phyloP scores from a whole-genome alignment of 1,140 invertebrate species.

The Saxidomus purpurata region DNA sequence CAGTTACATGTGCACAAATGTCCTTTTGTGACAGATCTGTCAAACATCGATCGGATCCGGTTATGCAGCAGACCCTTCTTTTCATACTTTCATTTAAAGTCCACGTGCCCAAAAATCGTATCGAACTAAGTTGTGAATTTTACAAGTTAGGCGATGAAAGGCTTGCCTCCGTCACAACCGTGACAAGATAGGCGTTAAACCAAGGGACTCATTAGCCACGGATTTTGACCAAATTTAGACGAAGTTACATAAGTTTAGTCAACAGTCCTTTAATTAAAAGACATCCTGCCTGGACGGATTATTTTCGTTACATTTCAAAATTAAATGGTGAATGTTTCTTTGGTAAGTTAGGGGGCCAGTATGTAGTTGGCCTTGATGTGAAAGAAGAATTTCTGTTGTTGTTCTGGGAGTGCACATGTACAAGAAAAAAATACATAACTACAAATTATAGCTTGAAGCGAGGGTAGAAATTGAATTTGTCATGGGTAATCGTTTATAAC shows the following conservation, averaged over 20 bases:
- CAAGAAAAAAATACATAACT: background rate
- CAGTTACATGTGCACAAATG: background rate
- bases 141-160: constrained; percentile 24
- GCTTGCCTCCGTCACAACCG: background rate
- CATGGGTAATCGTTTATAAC: constrained; percentile 4
- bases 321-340: background rate
- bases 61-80: background rate
- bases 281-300: background rate
- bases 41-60: background rate
- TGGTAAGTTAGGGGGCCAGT: too few species aligned
- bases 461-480: background rate
- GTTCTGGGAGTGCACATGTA: background rate
- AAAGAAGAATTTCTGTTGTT: too few species aligned
- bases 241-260: constrained; percentile 32
- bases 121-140: constrained; percentile 11
- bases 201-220: background rate
- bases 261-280: constrained; percentile 12
- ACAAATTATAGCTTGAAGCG: background rate
- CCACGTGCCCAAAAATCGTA: constrained; percentile 1
- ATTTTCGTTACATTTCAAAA: background rate
- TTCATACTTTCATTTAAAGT: background rate
- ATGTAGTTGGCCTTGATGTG: too few species aligned
- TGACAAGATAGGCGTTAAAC: constrained; percentile 28
- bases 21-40: constrained; percentile 2
- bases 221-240: constrained; percentile 23